Evolutionary conservation across 2,888 invertebrate genomes (phyloP), one percentile per base, ranked within the genome.

Genomic region (Pelosia muscerda): DNA sequence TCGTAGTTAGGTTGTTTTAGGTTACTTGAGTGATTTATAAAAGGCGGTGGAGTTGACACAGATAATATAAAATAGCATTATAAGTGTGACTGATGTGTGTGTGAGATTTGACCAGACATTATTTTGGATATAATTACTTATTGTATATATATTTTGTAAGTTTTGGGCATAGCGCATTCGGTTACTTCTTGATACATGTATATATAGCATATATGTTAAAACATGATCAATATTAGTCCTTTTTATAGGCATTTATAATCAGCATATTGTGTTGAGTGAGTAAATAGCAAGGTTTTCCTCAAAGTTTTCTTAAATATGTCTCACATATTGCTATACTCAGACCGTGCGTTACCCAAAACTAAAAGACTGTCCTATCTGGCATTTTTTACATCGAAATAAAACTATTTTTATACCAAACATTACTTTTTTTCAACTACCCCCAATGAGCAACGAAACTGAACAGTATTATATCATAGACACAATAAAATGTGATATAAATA

Each of bases 71-170:
- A 72, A 75, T 73, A 73, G 81, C 84, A 76, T 81, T 78, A 73
- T 71, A 78, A 77, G 87, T 81, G 84, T 88, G 90, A 89, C 87
- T 89, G 89, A 89, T 75, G 77, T 73, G 74, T 79, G 86, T 84
- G 84, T 80, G 81, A 77, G 73, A 72, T 72, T 72, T 69, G 75
- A 74, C 66, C 67, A 56, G 67, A 69, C 70, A 75, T 84, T 81
- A 81, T 82, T 84, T 82, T 82, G 81, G 76, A 77, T 77, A 69
- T 75, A 78, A 73, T 77, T 72, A 73, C 78, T 69, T 65, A 53
- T 49, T 49, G 49, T 58, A n/a, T 57, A n/a, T 57, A 53, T 19
- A 49, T 42, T 15, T 61, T 38, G 23, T n/a, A 54, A 54, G 28
- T 25, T 53, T 65, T 53, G n/a, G 28, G 49, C 22, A 42, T 25